Base-by-base conservation (phyloP, 2,888 invertebrate genomes). In the Rhingia rostrata region DNA sequence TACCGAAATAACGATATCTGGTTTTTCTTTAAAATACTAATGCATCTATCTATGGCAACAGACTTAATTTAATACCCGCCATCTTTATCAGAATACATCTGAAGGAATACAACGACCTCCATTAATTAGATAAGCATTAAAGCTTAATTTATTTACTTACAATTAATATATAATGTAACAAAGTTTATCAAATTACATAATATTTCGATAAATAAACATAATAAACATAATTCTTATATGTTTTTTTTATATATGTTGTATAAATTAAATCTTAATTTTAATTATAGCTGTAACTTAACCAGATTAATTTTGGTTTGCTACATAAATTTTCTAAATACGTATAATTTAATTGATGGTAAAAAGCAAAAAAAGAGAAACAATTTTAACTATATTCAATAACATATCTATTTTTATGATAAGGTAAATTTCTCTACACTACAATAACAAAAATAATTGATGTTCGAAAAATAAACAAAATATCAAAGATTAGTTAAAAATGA, bases 381-480 rank as follows among this genome's bases (percentile, higher is more conserved):
- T 54, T 39, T 56, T 9, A 66, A 32, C 30, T 73, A 61, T 35
- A 33, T 60, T 37, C 32, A 39, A 63, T 73, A 56, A 56, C 61
- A 72, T 43, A 10, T 45, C 54, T 39, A 32, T 33, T 30, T 35
- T 45, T 47, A 37, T 39, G 41, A 12, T 56, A 47, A 67, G 22
- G 32, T 63, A 69, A 32, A 79, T 67, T 74, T 74, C 4, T 74
- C 67, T 80, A 75, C n/a, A 67, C 53, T 61, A 73, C n/a, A 67
- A 60, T 61, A 73, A 72, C 66, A 73, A 74, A 74, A 22, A 22
- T 22, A 22, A 74, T 74, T 41, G 7, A 41, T 63, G 56, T 56
- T 54, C 45, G 22, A 47, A 60, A 66, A 45, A 61, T 53, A 54
- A 45, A 61, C 45, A 47, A 10, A 30, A 56, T 60, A 30, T 77